Conservation (phyloP, 2,113 vertebrate genomes). For the Seriola aureovittata region DNA sequence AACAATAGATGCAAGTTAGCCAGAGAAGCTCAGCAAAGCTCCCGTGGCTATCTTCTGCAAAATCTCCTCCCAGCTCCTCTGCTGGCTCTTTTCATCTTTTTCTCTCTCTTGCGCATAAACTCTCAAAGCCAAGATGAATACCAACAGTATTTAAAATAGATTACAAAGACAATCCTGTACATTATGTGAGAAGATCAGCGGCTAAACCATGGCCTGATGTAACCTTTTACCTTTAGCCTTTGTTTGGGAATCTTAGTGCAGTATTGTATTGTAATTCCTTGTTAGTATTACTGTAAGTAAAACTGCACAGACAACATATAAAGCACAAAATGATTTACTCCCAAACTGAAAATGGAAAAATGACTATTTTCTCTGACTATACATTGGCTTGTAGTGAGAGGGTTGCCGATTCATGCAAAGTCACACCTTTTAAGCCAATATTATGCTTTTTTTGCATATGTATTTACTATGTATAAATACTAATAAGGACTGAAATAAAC, state of each 20-base stretch:
- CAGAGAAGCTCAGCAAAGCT: conserved; percentile 37
- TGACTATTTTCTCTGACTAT: too few species aligned
- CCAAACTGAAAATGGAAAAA: too few species aligned
- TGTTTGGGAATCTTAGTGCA: not conserved
- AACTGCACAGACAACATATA: not conserved
- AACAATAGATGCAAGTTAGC: conserved; percentile 44
- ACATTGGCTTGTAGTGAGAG: too few species aligned
- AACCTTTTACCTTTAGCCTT: not conserved
- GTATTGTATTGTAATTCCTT: not conserved
- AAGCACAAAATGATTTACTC: too few species aligned
- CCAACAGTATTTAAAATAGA: conserved; percentile 51
- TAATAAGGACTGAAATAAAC: too few species aligned
- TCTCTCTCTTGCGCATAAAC: conserved; percentile 56
- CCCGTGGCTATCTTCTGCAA: conserved; percentile 44
- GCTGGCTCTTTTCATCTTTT: conserved; percentile 59
- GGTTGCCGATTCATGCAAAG: too few species aligned
- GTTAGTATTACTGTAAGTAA: not conserved
- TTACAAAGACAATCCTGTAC: conserved; percentile 14
- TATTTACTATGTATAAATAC: too few species aligned
- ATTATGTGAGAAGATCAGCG: conserved; percentile 6
- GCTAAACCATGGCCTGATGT: not conserved
- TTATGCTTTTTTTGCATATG: too few species aligned
- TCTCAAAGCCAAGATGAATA: conserved; percentile 33
- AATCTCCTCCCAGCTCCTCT: conserved; percentile 52
- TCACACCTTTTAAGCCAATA: too few species aligned